These are phyloP conservation scores for Echiichthys vipera DNA, from an alignment of 2,797 vertebrate species.

Conservation along the genomic window DNA sequence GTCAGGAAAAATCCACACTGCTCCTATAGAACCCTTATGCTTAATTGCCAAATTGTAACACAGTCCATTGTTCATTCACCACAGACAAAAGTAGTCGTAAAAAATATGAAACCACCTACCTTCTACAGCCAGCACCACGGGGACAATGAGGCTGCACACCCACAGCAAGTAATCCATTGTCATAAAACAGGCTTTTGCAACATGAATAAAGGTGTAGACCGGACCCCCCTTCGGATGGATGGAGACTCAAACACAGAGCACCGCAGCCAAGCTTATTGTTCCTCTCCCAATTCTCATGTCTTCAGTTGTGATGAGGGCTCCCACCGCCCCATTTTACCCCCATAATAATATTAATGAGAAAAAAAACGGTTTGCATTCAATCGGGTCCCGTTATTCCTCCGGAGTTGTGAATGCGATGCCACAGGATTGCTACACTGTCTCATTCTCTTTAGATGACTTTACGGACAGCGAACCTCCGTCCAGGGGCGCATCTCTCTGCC, in stretches of 20 bases:
- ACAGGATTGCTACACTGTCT: constrained; percentile 51
- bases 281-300: constrained; percentile 63
- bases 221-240: constrained; percentile 65
- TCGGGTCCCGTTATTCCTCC: constrained; percentile 47
- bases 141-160: constrained; percentile 85
- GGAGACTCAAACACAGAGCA: constrained; percentile 66
- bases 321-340: constrained; percentile 41
- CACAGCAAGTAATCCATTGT: constrained; percentile 89
- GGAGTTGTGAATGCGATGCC: constrained; percentile 27
- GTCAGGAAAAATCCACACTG: neutral
- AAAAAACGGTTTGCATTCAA: constrained; percentile 38
- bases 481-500: constrained; percentile 64
- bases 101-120: constrained; percentile 70
- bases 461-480: constrained; percentile 50
- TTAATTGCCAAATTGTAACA: constrained; percentile 8
- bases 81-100: constrained; percentile 42
- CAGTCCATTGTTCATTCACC: constrained; percentile 57
- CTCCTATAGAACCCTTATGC: no score
- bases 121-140: constrained; percentile 85
- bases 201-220: constrained; percentile 81
- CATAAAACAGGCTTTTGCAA: constrained; percentile 81
- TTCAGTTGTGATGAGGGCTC: constrained; percentile 40
- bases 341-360: neutral
- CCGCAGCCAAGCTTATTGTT: constrained; percentile 63
- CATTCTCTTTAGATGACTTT: constrained; percentile 63